Percentiles rank a stretch among this genome's conserved stretches.
Conservation (phyloP, 2,797 vertebrate species). For the Sebastolobus alascanus region DNA sequence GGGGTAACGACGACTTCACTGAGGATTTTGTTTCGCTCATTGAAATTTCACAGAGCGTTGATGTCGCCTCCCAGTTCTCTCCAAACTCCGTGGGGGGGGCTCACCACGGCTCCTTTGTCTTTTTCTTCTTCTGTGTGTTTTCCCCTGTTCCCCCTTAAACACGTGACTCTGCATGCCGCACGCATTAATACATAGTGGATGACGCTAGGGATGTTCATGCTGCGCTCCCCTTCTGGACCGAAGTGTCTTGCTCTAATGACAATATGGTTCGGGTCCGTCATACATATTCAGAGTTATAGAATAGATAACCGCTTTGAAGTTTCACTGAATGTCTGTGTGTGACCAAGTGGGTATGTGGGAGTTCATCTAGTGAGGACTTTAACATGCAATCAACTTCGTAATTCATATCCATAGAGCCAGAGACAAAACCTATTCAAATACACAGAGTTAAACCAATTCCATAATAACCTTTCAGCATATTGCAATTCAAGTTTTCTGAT, state of each 20-base stretch:
- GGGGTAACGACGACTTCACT: constrained; percentile 6
- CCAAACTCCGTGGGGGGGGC: constrained; percentile 9
- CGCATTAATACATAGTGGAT: constrained; percentile 12
- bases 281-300: constrained; percentile 11
- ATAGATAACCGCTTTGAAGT: constrained; percentile 16
- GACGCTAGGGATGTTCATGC: constrained; percentile 12
- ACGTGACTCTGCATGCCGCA: constrained; percentile 5
- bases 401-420: neutral
- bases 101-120: constrained; percentile 48
- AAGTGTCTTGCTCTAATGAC: constrained; percentile 11
- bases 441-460: neutral
- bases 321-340: neutral
- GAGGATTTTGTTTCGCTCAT: constrained; percentile 7
- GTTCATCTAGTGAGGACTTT: neutral
- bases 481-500: too few species aligned
- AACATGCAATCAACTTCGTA: constrained; percentile 1
- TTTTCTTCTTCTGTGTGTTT: constrained; percentile 21
- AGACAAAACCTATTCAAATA: neutral
- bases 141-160: neutral
- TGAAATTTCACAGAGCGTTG: constrained; percentile 15
- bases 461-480: too few species aligned
- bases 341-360: neutral
- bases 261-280: constrained; percentile 20
- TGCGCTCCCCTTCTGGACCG: constrained; percentile 21
- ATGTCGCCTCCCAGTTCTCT: constrained; percentile 29